These are phyloP conservation scores for Neuroterus valhalla DNA, from an alignment of 1,140 invertebrate genomes.

Conservation along the genomic window DNA sequence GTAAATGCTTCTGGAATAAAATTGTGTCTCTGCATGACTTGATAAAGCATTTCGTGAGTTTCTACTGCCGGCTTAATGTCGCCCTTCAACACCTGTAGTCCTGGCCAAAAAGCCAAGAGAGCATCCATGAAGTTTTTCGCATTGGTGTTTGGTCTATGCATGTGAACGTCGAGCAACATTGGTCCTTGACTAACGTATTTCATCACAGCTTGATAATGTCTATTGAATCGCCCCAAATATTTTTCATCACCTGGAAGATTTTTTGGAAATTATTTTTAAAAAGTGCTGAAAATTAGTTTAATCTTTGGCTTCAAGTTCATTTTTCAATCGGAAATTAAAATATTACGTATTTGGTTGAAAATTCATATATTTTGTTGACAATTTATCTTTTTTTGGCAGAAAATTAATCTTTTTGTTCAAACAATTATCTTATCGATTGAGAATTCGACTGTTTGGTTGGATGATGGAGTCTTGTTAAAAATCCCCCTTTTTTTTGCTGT, in stretches of 20 bases:
- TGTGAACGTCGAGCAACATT: slow-evolving; percentile 97
- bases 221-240: slow-evolving; percentile 94
- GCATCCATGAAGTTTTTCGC: slow-evolving; percentile 98
- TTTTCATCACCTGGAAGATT: slow-evolving; percentile 85
- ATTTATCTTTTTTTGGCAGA: too few relatives aligned
- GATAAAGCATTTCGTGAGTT: slow-evolving; percentile 97
- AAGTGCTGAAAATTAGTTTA: too few relatives aligned
- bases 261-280: too few relatives aligned
- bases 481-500: too few relatives aligned
- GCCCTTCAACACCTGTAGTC: slow-evolving; percentile 93
- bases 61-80: slow-evolving; percentile 97
- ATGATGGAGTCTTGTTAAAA: too few relatives aligned
- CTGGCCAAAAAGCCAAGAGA: slow-evolving; percentile 97
- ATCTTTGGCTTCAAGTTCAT: too few relatives aligned
- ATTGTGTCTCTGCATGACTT: slow-evolving; percentile 97
- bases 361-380: too few relatives aligned
- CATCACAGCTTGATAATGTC: slow-evolving; percentile 98
- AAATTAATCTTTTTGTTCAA: too few relatives aligned
- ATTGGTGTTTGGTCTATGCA: slow-evolving; percentile 97
- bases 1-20: slow-evolving; percentile 99
- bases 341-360: too few relatives aligned
- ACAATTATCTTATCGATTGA: too few relatives aligned
- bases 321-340: too few relatives aligned
- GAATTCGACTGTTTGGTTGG: too few relatives aligned
- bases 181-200: slow-evolving; percentile 97